These are phyloP conservation scores for Meles meles DNA, from an alignment of 2,113 vertebrate species.

Conservation along the genomic window DNA sequence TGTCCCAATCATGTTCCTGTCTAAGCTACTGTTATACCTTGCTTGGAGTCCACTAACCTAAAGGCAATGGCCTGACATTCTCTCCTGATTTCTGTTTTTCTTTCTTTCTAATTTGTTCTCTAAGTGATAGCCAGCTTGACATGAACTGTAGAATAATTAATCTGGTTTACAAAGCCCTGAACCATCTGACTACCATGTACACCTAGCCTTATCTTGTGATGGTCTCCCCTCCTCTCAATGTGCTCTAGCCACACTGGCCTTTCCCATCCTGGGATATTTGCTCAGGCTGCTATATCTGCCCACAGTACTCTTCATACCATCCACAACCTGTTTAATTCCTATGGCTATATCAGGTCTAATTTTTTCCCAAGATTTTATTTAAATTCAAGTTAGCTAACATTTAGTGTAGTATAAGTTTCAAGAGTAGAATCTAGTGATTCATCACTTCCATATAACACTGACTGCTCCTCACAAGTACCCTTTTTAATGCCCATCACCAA, in stretches of 20 bases:
- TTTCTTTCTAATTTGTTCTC: neutral
- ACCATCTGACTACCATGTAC: neutral
- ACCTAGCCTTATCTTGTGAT: neutral
- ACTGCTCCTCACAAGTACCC: neutral
- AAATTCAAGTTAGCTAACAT: neutral
- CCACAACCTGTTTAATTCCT: neutral
- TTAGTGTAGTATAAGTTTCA: neutral
- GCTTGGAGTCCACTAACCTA: neutral
- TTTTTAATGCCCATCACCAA: neutral
- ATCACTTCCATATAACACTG: neutral
- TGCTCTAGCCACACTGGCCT: neutral
- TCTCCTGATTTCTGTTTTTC: neutral
- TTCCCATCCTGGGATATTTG: neutral
- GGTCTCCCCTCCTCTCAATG: neutral
- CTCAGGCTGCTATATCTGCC: neutral
- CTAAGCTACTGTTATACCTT: neutral
- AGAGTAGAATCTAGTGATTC: neutral
- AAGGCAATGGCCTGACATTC: neutral
- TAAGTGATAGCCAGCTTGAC: neutral
- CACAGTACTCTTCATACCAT: neutral
- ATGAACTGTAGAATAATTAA: neutral
- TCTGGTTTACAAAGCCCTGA: neutral
- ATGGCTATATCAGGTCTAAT: neutral
- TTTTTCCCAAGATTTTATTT: neutral
- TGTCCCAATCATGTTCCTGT: neutral